Conservation (phyloP, 2,797 vertebrate species). For the Sebastes aleutianus region DNA sequence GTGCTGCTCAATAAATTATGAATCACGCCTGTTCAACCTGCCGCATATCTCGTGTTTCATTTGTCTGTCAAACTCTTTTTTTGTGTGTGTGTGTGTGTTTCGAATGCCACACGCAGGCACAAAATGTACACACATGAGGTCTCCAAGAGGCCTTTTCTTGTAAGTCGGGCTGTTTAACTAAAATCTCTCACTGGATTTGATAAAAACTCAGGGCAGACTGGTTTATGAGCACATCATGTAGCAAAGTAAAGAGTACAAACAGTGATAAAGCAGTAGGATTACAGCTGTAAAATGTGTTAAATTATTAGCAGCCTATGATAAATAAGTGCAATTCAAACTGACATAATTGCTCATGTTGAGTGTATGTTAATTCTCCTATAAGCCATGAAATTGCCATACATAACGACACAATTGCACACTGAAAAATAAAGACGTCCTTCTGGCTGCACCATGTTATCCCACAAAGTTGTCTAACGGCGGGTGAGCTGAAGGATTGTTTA, state of each 20-base stretch:
- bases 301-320: not conserved
- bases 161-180: conserved; percentile 13
- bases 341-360: not conserved
- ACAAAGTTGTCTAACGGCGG: conserved; percentile 36
- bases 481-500: conserved; percentile 55
- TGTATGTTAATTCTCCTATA: conserved; percentile 11
- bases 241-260: not conserved
- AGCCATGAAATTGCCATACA: conserved; percentile 13
- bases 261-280: conserved; percentile 1
- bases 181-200: conserved; percentile 14
- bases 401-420: not conserved
- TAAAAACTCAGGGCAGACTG: not conserved
- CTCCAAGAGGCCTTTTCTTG: not conserved
- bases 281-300: not conserved
- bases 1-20: conserved; percentile 77
- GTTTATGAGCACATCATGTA: not conserved
- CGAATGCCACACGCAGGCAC: conserved; percentile 27
- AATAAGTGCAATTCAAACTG: conserved; percentile 13
- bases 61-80: conserved; percentile 52
- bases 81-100: conserved; percentile 2
- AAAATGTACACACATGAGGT: not conserved
- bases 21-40: conserved; percentile 67
- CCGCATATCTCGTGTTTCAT: conserved; percentile 66
- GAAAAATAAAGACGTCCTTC: conserved; percentile 41
- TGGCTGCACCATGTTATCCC: conserved; percentile 10